Evolutionary conservation across 2,113 vertebrate genomes (phyloP).

Genomic region (Pedetes capensis): DNA sequence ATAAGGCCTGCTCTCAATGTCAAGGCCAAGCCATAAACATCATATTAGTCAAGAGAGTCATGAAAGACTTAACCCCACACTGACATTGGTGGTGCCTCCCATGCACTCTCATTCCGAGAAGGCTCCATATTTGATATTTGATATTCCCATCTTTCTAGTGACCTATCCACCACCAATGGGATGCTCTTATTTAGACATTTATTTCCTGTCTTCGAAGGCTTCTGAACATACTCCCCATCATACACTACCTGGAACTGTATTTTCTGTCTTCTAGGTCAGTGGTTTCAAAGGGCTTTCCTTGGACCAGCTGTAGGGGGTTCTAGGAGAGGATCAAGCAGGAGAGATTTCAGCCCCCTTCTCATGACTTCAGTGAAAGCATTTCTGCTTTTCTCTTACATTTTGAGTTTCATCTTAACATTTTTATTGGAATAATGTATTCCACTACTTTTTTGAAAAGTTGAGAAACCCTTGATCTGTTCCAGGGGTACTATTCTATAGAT

Average conservation of each 20-base stretch:
- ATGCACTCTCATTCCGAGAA: no score
- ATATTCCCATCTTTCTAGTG: no score
- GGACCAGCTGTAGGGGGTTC: neutral
- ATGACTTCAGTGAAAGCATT: neutral
- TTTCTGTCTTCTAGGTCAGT: neutral
- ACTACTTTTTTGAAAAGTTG: neutral
- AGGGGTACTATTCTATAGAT: neutral
- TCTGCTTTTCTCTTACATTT: conserved; percentile 27
- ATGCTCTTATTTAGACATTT: no score
- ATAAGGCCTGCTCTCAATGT: no score
- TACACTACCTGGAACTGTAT: neutral
- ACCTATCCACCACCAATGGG: no score
- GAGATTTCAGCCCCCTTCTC: neutral
- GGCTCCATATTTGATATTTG: no score
- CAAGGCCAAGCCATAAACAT: no score
- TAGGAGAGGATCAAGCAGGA: neutral
- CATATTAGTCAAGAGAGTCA: no score
- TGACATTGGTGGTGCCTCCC: no score
- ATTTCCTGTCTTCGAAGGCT: conserved; percentile 25
- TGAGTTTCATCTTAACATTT: conserved; percentile 14
- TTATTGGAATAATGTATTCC: neutral
- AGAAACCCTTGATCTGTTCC: neutral
- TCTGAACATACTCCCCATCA: neutral
- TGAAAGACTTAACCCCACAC: no score
- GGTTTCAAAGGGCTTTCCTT: conserved; percentile 31